These are phyloP conservation scores for Carposina sasakii DNA, from an alignment of 1,140 invertebrate species.

Conservation along the genomic window DNA sequence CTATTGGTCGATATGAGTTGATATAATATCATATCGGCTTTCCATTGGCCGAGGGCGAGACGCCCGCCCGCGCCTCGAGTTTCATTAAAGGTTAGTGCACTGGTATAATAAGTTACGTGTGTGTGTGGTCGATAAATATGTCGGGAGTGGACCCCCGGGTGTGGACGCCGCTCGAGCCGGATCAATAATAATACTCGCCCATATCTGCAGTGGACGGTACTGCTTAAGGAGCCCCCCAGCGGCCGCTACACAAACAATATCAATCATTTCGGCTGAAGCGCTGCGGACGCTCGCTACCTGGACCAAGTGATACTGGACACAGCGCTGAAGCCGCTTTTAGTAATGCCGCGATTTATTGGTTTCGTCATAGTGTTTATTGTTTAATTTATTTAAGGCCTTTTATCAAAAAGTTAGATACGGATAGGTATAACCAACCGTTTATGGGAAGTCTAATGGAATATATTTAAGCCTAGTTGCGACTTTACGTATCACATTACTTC, in stretches of 20 bases:
- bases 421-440: no score
- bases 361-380: no score
- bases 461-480: no score
- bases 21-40: constrained; percentile 72
- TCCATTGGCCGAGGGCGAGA: constrained; percentile 57
- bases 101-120: constrained; percentile 63
- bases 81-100: constrained; percentile 67
- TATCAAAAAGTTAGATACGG: no score
- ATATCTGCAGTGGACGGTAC: constrained; percentile 70
- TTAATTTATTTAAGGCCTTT: no score
- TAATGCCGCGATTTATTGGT: not conserved
- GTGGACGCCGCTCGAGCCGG: constrained; percentile 59
- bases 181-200: constrained; percentile 71
- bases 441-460: no score
- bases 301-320: constrained; percentile 2
- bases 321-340: not conserved
- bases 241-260: constrained; percentile 66
- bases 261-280: constrained; percentile 64
- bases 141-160: constrained; percentile 49
- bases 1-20: constrained; percentile 64
- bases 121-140: constrained; percentile 62
- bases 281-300: constrained; percentile 41
- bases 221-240: constrained; percentile 65
- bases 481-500: no score
- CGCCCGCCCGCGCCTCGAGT: constrained; percentile 36